A percentile compares a stretch with the other conserved stretches of the same genome.
Evolutionary conservation across 1,140 invertebrate species (phyloP).

Genomic region (Apis cerana): DNA sequence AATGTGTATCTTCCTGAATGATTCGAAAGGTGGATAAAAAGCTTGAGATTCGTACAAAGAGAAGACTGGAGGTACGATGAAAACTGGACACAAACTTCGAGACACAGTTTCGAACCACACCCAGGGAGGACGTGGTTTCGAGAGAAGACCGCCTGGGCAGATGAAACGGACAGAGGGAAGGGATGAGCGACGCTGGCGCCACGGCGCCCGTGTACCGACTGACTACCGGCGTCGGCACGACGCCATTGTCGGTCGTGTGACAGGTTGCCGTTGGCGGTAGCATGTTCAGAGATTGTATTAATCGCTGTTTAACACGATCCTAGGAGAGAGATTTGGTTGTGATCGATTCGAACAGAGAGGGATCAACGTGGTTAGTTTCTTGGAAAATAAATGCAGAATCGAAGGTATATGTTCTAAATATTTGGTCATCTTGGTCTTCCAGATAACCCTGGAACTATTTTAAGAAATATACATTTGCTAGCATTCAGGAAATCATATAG

Average conservation of each 20-base stretch:
- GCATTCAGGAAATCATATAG: neutral
- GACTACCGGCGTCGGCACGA: constrained; percentile 59
- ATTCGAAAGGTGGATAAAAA: neutral
- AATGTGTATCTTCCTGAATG: neutral
- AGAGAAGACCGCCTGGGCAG: constrained; percentile 58
- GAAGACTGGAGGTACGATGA: neutral
- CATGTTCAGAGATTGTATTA: neutral
- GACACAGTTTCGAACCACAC: constrained; percentile 62
- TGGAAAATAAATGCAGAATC: neutral
- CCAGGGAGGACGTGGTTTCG: constrained; percentile 57
- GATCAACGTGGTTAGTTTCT: neutral
- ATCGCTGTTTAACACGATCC: neutral
- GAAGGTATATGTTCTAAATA: neutral
- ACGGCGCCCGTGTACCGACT: constrained; percentile 59
- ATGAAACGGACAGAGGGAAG: constrained; percentile 45
- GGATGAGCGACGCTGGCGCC: constrained; percentile 64
- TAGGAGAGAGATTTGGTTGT: too few species aligned
- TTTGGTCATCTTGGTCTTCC: constrained; percentile 4
- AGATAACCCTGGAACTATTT: constrained; percentile 11
- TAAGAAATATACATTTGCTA: neutral
- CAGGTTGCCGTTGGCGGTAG: constrained; percentile 63
- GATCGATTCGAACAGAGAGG: neutral
- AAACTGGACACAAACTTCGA: constrained; percentile 32
- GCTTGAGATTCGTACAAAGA: neutral
- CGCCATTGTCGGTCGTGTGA: constrained; percentile 59